These are phyloP conservation scores for Cremastinae sp. DNA, from an alignment of 2,888 invertebrate genomes.

Conservation along the genomic window DNA sequence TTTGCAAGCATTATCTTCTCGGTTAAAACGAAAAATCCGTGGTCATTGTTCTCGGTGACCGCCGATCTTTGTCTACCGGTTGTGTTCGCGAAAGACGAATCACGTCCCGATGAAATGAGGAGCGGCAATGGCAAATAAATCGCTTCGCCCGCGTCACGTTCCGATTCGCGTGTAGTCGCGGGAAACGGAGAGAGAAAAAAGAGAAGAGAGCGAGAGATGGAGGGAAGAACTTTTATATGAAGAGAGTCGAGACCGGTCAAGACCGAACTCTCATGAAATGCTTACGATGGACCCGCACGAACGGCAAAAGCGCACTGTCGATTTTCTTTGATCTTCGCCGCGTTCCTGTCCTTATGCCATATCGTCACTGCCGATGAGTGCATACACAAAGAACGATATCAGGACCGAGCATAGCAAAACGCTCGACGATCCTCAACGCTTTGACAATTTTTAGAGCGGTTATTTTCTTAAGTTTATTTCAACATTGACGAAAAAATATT, in stretches of 20 bases:
- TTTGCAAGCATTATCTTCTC: too few relatives aligned
- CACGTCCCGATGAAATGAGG: constrained; percentile 79
- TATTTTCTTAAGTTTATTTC: neutral
- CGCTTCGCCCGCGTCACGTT: constrained; percentile 79
- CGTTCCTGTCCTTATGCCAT: constrained; percentile 60
- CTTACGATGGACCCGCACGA: constrained; percentile 77
- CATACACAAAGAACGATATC: constrained; percentile 26
- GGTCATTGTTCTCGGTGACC: constrained; percentile 38
- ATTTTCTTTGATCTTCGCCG: constrained; percentile 77
- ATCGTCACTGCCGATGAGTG: constrained; percentile 54
- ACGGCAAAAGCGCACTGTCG: constrained; percentile 67
- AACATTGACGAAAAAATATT: too few relatives aligned
- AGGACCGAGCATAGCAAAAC: constrained; percentile 22
- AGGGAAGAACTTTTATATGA: too few relatives aligned
- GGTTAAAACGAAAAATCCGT: constrained; percentile 42
- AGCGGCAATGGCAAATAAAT: constrained; percentile 80
- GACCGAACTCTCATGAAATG: constrained; percentile 75
- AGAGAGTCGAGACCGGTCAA: constrained; percentile 60
- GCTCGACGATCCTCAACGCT: neutral
- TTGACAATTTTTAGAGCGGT: too few relatives aligned
- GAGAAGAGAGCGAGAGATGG: constrained; percentile 19
- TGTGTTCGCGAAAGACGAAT: constrained; percentile 52
- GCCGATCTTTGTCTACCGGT: constrained; percentile 10
- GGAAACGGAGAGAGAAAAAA: constrained; percentile 37
- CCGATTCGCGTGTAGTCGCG: constrained; percentile 68